phyloP scores from a whole-genome alignment of 2,797 vertebrate species.

The Botia almorhae region DNA sequence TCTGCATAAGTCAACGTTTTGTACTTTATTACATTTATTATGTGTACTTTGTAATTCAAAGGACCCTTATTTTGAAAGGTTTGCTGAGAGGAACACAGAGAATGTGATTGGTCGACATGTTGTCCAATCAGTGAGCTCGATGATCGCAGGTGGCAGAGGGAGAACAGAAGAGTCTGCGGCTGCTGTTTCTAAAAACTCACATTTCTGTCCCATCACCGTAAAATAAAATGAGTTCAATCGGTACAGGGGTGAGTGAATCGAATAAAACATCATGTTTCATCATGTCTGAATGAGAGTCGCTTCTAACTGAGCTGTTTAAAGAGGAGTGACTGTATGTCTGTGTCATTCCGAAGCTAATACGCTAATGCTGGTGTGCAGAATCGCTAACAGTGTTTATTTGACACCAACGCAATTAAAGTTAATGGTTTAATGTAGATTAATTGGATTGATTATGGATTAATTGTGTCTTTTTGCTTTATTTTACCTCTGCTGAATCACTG shows the following conservation, averaged over 20 bases:
- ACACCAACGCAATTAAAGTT: background rate
- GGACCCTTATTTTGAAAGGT: conserved; percentile 30
- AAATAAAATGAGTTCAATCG: conserved; percentile 90
- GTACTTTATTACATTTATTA: too few relatives aligned
- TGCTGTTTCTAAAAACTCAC: background rate
- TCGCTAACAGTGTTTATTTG: background rate
- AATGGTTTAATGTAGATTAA: background rate
- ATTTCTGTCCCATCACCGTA: background rate
- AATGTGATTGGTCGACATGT: conserved; percentile 44
- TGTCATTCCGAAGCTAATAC: conserved; percentile 42
- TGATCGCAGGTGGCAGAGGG: conserved; percentile 29
- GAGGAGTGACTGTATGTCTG: background rate
- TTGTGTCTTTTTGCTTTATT: background rate
- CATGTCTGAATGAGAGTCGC: background rate
- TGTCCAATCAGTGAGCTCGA: conserved; percentile 56
- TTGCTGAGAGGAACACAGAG: background rate
- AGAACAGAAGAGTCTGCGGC: conserved; percentile 27
- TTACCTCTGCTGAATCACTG: conserved; percentile 56
- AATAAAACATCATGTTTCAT: background rate
- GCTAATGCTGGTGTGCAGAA: conserved; percentile 32
- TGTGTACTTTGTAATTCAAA: too few relatives aligned
- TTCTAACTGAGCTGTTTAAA: background rate
- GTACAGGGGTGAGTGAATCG: conserved; percentile 88
- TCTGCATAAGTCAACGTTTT: background rate
- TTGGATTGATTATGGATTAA: background rate